These are phyloP conservation scores for Eulithis testata DNA, from an alignment of 2,888 invertebrate species.

Conservation along the genomic window DNA sequence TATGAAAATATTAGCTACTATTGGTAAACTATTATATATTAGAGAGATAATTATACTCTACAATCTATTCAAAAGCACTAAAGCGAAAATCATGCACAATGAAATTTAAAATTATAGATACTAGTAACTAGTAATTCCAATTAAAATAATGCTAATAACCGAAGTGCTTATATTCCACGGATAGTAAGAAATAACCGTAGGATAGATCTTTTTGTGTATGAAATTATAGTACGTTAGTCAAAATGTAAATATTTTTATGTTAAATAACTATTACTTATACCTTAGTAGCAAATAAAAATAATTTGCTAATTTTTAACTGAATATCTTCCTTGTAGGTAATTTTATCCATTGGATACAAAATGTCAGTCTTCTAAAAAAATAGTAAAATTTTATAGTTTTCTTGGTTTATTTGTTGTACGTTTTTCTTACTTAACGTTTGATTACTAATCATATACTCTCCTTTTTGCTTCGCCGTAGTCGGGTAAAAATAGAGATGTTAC, in stretches of 20 bases:
- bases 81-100: slow-evolving; percentile 29
- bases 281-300: too few species aligned
- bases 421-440: too few species aligned
- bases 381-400: too few species aligned
- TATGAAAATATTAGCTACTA: background rate
- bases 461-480: too few species aligned
- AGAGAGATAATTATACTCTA: slow-evolving; percentile 3
- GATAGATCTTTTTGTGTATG: background rate
- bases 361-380: too few species aligned
- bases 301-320: too few species aligned
- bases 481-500: too few species aligned
- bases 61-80: slow-evolving; percentile 18
- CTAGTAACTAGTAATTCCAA: background rate
- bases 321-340: too few species aligned
- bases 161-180: slow-evolving; percentile 1
- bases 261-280: slow-evolving; percentile 17
- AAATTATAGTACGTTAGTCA: background rate
- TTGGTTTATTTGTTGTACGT: too few species aligned
- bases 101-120: slow-evolving; percentile 8
- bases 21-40: slow-evolving; percentile 7
- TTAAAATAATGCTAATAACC: background rate
- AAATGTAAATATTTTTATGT: background rate
- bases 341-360: too few species aligned
- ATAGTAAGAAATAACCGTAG: background rate
- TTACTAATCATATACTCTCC: too few species aligned